phyloP scores from a whole-genome alignment of 2,888 invertebrate species.

The Eupithecia tripunctaria region DNA sequence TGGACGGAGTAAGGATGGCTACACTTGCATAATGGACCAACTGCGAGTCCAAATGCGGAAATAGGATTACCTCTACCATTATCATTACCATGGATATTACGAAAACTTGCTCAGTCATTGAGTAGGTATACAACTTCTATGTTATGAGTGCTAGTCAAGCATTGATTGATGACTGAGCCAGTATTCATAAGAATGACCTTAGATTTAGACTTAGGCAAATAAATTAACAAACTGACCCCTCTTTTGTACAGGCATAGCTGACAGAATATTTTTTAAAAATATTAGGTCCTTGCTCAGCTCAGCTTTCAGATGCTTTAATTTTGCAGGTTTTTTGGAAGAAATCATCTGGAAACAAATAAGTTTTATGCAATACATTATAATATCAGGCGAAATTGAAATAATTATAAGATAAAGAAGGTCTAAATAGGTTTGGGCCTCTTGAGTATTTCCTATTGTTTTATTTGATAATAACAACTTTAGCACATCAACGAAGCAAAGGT shows the following conservation, averaged over 20 bases:
- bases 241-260: constrained; percentile 78
- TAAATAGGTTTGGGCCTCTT: too few species aligned
- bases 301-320: constrained; percentile 68
- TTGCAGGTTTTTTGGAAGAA: constrained; percentile 53
- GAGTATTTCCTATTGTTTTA: too few species aligned
- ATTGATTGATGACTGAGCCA: background rate
- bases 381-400: background rate
- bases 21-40: too few species aligned
- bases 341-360: constrained; percentile 33
- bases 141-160: background rate
- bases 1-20: too few species aligned
- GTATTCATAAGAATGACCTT: background rate
- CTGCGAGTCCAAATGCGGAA: too few species aligned
- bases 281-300: constrained; percentile 81
- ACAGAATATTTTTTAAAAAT: constrained; percentile 85
- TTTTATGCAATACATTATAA: background rate
- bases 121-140: too few species aligned
- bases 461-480: background rate
- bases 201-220: background rate
- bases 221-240: constrained; percentile 61
- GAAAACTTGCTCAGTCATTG: background rate
- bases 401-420: too few species aligned
- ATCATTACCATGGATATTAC: too few species aligned
- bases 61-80: too few species aligned
- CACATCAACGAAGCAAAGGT: background rate